Percentiles rank a stretch among this genome's conserved stretches.
Evolutionary conservation across 2,888 invertebrate species (phyloP).

Genomic region (Apamea crenata): DNA sequence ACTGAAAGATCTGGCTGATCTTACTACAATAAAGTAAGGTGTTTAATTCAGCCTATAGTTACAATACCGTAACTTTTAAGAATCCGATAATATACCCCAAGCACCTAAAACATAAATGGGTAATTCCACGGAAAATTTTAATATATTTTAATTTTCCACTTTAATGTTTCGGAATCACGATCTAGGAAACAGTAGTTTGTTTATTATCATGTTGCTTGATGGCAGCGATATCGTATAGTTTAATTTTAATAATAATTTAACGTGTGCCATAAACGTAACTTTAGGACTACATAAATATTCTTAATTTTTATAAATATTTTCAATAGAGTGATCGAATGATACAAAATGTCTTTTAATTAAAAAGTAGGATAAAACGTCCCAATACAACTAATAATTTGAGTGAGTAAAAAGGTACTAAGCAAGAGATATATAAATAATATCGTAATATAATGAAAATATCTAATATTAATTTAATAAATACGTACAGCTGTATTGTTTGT

Average conservation of each 20-base stretch:
- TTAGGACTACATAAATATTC: background rate
- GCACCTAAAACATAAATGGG: background rate
- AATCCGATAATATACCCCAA: background rate
- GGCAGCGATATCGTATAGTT: background rate
- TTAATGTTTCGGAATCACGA: background rate
- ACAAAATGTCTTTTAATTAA: slow-evolving; percentile 3
- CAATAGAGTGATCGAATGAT: background rate
- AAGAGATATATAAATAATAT: slow-evolving; percentile 16
- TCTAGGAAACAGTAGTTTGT: background rate
- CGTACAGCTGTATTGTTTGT: slow-evolving; percentile 11
- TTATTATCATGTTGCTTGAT: slow-evolving; percentile 4
- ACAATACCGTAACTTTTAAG: background rate
- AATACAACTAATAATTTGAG: background rate
- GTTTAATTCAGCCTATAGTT: background rate
- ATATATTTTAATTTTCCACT: slow-evolving; percentile 1
- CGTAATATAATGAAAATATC: slow-evolving; percentile 5
- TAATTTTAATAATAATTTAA: slow-evolving; percentile 1
- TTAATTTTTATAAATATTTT: background rate
- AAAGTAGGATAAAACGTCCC: background rate
- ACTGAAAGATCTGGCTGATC: background rate
- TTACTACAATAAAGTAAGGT: slow-evolving; percentile 3
- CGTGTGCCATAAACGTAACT: background rate
- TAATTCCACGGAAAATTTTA: background rate
- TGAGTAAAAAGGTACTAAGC: slow-evolving; percentile 13
- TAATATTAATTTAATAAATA: slow-evolving; percentile 7